A percentile compares a stretch with the other conserved stretches of the same genome.
phyloP scores from a whole-genome alignment of 1,140 invertebrate genomes.

The Ephestia elutella region DNA sequence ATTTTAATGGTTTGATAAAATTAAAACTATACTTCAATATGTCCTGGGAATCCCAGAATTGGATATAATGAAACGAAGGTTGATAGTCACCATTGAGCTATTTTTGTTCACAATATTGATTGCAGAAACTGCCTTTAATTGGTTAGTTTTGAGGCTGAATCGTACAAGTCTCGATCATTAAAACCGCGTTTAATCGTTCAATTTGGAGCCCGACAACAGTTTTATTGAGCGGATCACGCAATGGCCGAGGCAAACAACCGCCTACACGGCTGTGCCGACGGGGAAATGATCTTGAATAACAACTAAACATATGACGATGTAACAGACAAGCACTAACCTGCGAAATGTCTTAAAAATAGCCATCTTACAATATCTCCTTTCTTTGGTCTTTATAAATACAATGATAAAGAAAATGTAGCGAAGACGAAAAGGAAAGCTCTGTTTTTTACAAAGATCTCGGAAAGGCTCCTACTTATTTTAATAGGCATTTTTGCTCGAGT shows the following conservation, averaged over 20 bases:
- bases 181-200: constrained; percentile 32
- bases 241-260: constrained; percentile 66
- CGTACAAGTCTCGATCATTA: neutral
- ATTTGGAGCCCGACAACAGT: constrained; percentile 52
- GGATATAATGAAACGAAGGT: too few species aligned
- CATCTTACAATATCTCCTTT: too few species aligned
- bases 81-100: neutral
- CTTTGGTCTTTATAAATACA: too few species aligned
- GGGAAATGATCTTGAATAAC: neutral
- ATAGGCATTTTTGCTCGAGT: too few species aligned
- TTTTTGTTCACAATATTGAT: neutral
- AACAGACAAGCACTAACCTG: neutral
- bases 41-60: too few species aligned
- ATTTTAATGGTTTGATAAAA: too few species aligned
- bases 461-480: too few species aligned
- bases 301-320: neutral
- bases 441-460: too few species aligned
- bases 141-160: constrained; percentile 1
- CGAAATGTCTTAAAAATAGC: too few species aligned
- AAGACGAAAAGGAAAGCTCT: too few species aligned
- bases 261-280: constrained; percentile 26
- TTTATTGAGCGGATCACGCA: constrained; percentile 64
- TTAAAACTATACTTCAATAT: too few species aligned
- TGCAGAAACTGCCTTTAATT: neutral
- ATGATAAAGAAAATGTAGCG: too few species aligned